Base-by-base conservation (phyloP, 2,113 vertebrate species). In the Myrmecobius fasciatus region DNA sequence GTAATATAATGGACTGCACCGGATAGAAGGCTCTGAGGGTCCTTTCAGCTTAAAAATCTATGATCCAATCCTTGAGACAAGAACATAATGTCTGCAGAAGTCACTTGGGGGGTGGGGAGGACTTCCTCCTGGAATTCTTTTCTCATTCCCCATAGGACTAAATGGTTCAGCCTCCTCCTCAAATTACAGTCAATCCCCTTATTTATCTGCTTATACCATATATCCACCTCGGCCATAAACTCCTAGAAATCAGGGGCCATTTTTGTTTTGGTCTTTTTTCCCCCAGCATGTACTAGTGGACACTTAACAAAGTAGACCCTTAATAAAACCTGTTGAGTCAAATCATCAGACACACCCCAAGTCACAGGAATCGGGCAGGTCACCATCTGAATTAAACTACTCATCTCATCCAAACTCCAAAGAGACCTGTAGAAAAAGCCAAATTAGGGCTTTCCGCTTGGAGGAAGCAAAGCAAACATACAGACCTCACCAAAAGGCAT, bases 401-500 rank as follows among this genome's bases (percentile, higher is more conserved):
- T 43, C 67, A 83, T 83, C 67, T 83, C 6, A 7, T 17, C n/a
- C n/a, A 43, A 20, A 83, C 67, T 20, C 67, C n/a, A 83, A 83
- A 24, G n/a, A 28, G 67, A 83, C 91, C 24, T 54, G n/a, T 0
- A 1, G 0, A 54, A 53, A 43, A 53, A 52, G 89, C 43, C 52
- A 48, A 28, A 26, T 0, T 2, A 46, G 52, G 56, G 25, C 51
- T 26, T 31, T 0, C 3, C 22, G 0, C 1, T 11, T 0, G 17
- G 8, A 0, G 25, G 2, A n/a, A 56, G 51, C 0, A 25, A 90
- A 51, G 5, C 0, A 4, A 25, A 0, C 0, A 8, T 53, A 31
- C 0, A 9, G 75, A 8, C 20, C 22, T 3, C 5, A 0, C 8
- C 0, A 3, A 25, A 17, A 0, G 0, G 6, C 25, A 9, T 20